Base-by-base conservation (phyloP, 1,140 invertebrate species). In the Lepidurus couesii region DNA sequence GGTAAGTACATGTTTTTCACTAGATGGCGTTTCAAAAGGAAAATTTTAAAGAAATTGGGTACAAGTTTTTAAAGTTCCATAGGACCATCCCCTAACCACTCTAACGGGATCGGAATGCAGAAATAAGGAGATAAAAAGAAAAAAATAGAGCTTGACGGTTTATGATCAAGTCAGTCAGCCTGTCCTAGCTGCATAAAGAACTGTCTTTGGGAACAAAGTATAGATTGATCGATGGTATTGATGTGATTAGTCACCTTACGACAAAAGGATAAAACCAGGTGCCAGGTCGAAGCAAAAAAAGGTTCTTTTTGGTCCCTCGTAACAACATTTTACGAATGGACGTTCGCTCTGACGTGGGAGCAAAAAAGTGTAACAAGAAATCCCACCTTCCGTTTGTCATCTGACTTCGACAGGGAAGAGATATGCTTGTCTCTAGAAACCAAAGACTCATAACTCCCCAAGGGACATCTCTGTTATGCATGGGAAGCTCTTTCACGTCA, bases 1-100 rank as follows among this genome's bases (percentile, higher is more conserved):
- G 87, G 93, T 95, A 85, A 93, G 92, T 88, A 65, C 26, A 74
- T 16, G 11, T 74, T 74, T 74, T 74, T 74, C 73, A 74, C 11
- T 13, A 74, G 13, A 24, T 74, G 13, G 34, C 34, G 34, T 75
- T 75, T 75, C 8, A 75, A 75, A 34, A 3, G 10, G 73, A 74
- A 34, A 34, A 34, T 34, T 34, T 3, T 34, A 34, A 3, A 34
- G 34, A 34, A 4, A 34, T 4, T 34, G 34, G 34, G 34, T 34
- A 3, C 34, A 34, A 34, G 34, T 3, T 34, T 34, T 34, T 34
- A 34, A 34, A 34, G 34, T 34, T 3, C 34, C 34, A 34, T 34
- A 1, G 26, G 26, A 3, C 1, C 26, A 34, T 34, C 34, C 2
- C 2, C 34, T 34, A 34, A 34, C 34, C 34, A 34, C 34, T 34